A percentile compares a stretch with the other conserved stretches of the same genome.
These are phyloP conservation scores for Homarus gammarus DNA, from an alignment of 2,888 invertebrate species.

Conservation along the genomic window DNA sequence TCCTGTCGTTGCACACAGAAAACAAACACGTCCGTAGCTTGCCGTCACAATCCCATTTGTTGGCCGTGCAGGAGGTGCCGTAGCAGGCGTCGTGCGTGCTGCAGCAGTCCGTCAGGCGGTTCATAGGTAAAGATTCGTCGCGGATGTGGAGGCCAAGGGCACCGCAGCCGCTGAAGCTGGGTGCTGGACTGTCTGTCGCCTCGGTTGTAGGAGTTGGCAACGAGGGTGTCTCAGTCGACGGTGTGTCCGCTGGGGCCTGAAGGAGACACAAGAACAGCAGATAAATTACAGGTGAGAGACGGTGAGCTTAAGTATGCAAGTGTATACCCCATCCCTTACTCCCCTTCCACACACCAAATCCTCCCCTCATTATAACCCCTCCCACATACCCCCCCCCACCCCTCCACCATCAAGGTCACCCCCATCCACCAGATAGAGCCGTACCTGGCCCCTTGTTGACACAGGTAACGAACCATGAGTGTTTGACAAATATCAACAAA, in stretches of 20 bases:
- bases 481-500: too few species aligned
- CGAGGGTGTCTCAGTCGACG: not conserved
- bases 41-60: slow-evolving; percentile 91
- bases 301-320: too few species aligned
- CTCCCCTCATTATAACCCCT: too few species aligned
- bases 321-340: too few species aligned
- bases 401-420: too few species aligned
- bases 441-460: too few species aligned
- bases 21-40: slow-evolving; percentile 92
- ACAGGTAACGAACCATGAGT: too few species aligned
- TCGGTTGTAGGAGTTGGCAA: not conserved
- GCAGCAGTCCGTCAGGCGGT: slow-evolving; percentile 92
- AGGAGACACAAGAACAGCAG: not conserved
- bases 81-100: slow-evolving; percentile 93
- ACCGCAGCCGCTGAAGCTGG: slow-evolving; percentile 73
- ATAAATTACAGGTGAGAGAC: not conserved
- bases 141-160: slow-evolving; percentile 74
- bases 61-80: slow-evolving; percentile 88
- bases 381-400: too few species aligned
- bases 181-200: slow-evolving; percentile 5
- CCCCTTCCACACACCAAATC: too few species aligned
- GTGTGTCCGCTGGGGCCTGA: not conserved
- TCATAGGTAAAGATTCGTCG: slow-evolving; percentile 86
- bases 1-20: slow-evolving; percentile 84
- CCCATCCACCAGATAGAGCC: too few species aligned